Percentiles rank a stretch among this genome's conserved stretches.
phyloP scores from a whole-genome alignment of 2,797 vertebrate genomes.

The Poeciliopsis infans region DNA sequence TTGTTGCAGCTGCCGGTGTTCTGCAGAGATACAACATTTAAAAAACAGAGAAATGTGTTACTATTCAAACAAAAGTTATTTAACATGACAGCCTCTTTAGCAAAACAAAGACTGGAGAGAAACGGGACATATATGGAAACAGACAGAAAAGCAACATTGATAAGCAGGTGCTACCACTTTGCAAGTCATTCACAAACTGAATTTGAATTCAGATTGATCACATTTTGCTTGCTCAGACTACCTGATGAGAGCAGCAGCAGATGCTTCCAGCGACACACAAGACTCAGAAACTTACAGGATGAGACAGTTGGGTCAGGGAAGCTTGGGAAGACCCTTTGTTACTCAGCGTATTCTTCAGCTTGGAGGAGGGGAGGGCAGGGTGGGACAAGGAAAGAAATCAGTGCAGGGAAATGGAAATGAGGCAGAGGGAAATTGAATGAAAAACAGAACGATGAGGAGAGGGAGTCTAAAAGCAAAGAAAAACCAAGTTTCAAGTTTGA shows the following conservation, averaged over 20 bases:
- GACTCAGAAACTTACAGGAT: constrained; percentile 81
- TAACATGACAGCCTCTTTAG: constrained; percentile 11
- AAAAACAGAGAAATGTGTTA: neutral
- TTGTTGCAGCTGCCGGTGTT: constrained; percentile 51
- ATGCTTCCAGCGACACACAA: constrained; percentile 42
- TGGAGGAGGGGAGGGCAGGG: constrained; percentile 36
- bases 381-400: constrained; percentile 4
- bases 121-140: constrained; percentile 12
- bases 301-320: constrained; percentile 70
- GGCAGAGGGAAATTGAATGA: constrained; percentile 29
- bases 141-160: neutral
- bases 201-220: neutral
- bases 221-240: neutral
- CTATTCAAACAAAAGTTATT: neutral
- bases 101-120: neutral
- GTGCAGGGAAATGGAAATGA: constrained; percentile 1
- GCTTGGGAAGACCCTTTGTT: constrained; percentile 71
- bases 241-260: constrained; percentile 8
- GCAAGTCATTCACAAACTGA: neutral
- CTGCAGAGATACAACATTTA: constrained; percentile 44
- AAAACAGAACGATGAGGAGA: neutral
- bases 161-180: constrained; percentile 16
- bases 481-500: neutral
- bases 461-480: neutral
- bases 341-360: constrained; percentile 85